Base-by-base conservation (phyloP, 2,113 vertebrate genomes). In the Antechinus stuartii region DNA sequence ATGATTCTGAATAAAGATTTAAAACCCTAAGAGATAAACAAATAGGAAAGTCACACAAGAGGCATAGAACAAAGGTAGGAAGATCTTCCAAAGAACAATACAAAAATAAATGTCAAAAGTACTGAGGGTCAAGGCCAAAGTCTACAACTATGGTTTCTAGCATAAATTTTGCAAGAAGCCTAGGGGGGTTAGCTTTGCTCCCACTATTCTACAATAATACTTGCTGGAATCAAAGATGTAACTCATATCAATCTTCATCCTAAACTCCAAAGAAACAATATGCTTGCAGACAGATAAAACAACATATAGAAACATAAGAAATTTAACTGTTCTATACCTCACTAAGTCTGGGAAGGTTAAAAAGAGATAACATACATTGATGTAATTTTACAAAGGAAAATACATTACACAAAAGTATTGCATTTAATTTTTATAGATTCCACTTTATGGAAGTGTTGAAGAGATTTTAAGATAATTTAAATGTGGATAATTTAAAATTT, bases 391-490 rank as follows among this genome's bases (percentile, higher is more conserved):
- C 53, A 91, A 84, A 91, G 54, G 55, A 92, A 90, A 95, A 93
- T 1, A 61, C 11, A 30, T 35, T 56, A 49, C 24, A 46, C 91
- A 94, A 53, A 90, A 53, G 91, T 35, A 47, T 96, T 89, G 35
- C 8, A 35, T 42, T 42, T 22, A 42, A 42, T 42, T 84, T 84
- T 84, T 42, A 84, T 42, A 42, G 68, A 19, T 42, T 42, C 19
- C 22, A 42, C 42, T 42, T 42, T 42, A 42, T 0, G 49, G 54
- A 10, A 2, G 26, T 11, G 52, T 12, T 49, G 35, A n/a, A 91
- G 57, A 76, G 61, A 54, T 0, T 30, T 61, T 91, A 91, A 95
- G 54, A n/a, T 11, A 56, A 91, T 54, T 94, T 91, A 92, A 90
- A 54, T 50, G 30, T 46, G 1, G 1, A 12, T 90, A 49, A 27